These are phyloP conservation scores for Anisognathus igniventris DNA, from an alignment of 2,797 vertebrate species.

Conservation along the genomic window DNA sequence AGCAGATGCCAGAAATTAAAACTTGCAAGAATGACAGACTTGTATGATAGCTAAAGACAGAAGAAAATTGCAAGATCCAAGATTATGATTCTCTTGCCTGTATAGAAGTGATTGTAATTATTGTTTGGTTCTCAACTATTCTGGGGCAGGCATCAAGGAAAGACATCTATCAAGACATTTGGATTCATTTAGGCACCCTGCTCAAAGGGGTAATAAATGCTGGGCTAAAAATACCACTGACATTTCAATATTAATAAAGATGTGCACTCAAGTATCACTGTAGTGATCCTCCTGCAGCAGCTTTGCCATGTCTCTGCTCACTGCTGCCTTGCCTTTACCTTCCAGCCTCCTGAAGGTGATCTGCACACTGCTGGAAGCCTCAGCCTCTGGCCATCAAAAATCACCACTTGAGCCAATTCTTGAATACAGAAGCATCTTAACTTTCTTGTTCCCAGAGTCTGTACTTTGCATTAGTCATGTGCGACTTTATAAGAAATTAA, in stretches of 20 bases:
- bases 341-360: not conserved
- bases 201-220: constrained; percentile 15
- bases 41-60: constrained; percentile 27
- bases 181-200: constrained; percentile 34
- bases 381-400: not conserved
- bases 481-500: not conserved
- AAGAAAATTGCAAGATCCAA: constrained; percentile 52
- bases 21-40: constrained; percentile 53
- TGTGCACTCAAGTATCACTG: constrained; percentile 8
- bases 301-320: not conserved
- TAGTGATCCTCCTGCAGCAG: not conserved
- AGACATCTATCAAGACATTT: constrained; percentile 22
- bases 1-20: constrained; percentile 62
- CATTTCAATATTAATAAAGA: constrained; percentile 50
- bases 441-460: not conserved
- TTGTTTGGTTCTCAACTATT: constrained; percentile 49
- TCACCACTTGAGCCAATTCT: not conserved
- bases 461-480: not conserved
- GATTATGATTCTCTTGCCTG: constrained; percentile 45
- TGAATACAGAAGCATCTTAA: rapidly evolving
- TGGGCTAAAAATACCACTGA: constrained; percentile 42
- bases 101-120: constrained; percentile 58
- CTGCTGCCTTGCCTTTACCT: not conserved
- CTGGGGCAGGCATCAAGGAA: constrained; percentile 33
- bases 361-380: not conserved